phyloP scores from a whole-genome alignment of 2,888 invertebrate species.

The Apodemia mormo region DNA sequence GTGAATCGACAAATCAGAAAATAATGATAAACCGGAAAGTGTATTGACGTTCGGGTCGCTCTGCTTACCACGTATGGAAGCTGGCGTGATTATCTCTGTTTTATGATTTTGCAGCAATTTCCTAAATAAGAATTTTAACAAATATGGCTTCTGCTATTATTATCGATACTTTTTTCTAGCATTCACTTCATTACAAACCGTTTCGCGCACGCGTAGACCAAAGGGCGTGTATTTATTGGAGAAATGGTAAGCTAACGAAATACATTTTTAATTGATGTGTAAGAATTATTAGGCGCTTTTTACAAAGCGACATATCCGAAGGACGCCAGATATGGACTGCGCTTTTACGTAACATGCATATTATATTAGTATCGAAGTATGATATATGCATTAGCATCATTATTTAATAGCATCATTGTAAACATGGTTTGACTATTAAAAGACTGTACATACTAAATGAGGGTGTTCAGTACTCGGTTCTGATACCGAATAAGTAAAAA shows the following conservation, averaged over 20 bases:
- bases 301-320: neutral
- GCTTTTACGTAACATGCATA: neutral
- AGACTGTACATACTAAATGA: no score
- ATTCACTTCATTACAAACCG: neutral
- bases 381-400: no score
- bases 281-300: neutral
- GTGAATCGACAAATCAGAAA: no score
- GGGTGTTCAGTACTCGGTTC: no score
- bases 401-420: no score
- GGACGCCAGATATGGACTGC: neutral
- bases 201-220: neutral
- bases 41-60: no score
- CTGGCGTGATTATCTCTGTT: no score
- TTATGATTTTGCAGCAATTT: neutral
- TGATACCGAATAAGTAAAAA: no score
- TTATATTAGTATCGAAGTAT: no score
- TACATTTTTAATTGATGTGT: neutral
- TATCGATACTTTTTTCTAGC: neutral
- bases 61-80: no score
- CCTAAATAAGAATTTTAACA: neutral
- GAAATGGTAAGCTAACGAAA: neutral
- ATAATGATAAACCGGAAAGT: no score
- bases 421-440: no score
- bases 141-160: neutral
- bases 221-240: slow-evolving; percentile 6